Evolutionary conservation across 2,888 invertebrate genomes (phyloP), one percentile per base, ranked within the genome.

Genomic region (Pandemis heparana): DNA sequence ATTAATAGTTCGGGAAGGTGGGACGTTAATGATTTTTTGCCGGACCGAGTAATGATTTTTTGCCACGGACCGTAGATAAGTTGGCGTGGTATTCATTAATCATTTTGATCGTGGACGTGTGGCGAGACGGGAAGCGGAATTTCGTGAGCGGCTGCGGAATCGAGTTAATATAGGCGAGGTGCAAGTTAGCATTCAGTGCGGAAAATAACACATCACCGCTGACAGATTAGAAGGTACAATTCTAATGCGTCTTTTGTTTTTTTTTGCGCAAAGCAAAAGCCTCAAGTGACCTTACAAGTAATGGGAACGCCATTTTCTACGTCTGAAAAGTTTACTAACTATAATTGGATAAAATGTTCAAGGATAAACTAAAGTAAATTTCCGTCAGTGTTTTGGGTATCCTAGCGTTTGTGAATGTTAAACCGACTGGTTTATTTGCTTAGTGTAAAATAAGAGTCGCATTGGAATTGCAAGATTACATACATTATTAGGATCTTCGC

Each of bases 21-120:
- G n/a, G 72, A 65, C 76, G 71, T 78, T 85, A 83, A 82, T 81
- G 81, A 80, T 81, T 85, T 85, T 83, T 83, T 81, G 81, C 77
- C 73, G 71, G 64, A 70, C 70, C 74, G 70, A 70, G 75, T 82
- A 81, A 83, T 85, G 81, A 81, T 84, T 87, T 86, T 82, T 79
- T 78, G 77, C 74, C 78, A 75, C 76, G 77, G 77, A 70, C 77
- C 77, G 62, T 73, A 80, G 82, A 83, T 82, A 82, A 77, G 78
- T 82, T 77, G 70, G 72, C 62, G 67, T 48, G 69, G 67, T 77
- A 79, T 79, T 79, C 82, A 84, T 83, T 83, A 83, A 82, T 79
- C 79, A 74, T 70, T 59, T 51, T 64, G 66, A 64, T 18, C 65
- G 69, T 53, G 63, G 63, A 60, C 65, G 65, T 71, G 71, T 62